These are phyloP conservation scores for Caenorhabditis afra DNA, from an alignment of 2,888 invertebrate genomes.

Conservation along the genomic window DNA sequence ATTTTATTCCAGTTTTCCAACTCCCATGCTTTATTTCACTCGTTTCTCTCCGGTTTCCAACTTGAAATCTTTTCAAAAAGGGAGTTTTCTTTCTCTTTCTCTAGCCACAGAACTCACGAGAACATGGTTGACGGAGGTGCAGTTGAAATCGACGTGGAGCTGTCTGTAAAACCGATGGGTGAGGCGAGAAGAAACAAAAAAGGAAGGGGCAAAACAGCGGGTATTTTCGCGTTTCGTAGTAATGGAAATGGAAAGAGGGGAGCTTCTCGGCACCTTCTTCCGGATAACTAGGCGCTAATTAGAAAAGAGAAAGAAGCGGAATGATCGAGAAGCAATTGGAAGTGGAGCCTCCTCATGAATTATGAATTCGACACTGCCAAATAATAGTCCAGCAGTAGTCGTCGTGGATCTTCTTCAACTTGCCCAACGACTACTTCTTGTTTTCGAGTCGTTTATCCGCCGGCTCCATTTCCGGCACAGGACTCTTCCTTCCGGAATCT, in stretches of 20 bases:
- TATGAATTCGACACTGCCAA: neutral
- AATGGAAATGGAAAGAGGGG: neutral
- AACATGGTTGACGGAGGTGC: neutral
- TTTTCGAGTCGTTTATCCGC: neutral
- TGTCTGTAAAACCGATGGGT: neutral
- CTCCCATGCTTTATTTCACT: too few species aligned
- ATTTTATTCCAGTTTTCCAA: too few species aligned
- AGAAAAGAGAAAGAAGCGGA: constrained; percentile 4
- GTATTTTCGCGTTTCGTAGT: neutral
- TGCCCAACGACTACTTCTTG: neutral
- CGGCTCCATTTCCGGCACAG: neutral
- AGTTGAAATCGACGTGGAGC: neutral
- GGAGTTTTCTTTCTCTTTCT: too few species aligned
- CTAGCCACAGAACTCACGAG: too few species aligned
- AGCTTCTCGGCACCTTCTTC: neutral
- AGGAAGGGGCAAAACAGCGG: neutral
- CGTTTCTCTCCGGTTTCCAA: too few species aligned
- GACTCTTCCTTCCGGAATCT: neutral
- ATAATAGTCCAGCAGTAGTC: neutral
- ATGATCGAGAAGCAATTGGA: constrained; percentile 6
- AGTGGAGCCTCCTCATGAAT: constrained; percentile 4
- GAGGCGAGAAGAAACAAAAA: constrained; percentile 5
- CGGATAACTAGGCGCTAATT: constrained; percentile 40
- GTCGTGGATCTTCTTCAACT: neutral
- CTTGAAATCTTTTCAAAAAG: too few species aligned